A percentile compares a stretch with the other conserved stretches of the same genome.
phyloP scores from a whole-genome alignment of 2,888 invertebrate genomes.

The Sinopyrophorus schimmeli region DNA sequence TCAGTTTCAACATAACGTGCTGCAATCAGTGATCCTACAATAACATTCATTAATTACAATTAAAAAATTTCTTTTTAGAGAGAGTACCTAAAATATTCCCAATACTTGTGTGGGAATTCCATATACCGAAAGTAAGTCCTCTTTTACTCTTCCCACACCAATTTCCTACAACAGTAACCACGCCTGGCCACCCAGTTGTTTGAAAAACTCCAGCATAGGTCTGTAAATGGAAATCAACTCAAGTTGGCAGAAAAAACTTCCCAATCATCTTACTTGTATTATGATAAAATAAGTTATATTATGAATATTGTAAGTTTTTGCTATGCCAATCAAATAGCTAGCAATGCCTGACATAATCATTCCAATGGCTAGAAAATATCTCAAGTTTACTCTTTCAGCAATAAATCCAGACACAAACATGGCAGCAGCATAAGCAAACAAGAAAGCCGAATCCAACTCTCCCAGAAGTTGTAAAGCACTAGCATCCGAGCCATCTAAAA shows the following conservation, averaged over 20 bases:
- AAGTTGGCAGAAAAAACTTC: neutral
- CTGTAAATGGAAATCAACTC: slow-evolving; percentile 53
- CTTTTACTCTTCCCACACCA: slow-evolving; percentile 94
- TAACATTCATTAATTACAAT: slow-evolving; percentile 12
- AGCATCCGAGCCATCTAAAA: slow-evolving; percentile 65
- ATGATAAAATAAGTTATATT: slow-evolving; percentile 78
- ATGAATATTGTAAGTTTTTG: slow-evolving; percentile 79
- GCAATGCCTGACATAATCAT: slow-evolving; percentile 88
- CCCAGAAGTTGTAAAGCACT: slow-evolving; percentile 82
- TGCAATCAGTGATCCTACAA: slow-evolving; percentile 77
- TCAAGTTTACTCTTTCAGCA: slow-evolving; percentile 87
- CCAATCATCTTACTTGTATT: slow-evolving; percentile 68
- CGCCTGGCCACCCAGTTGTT: slow-evolving; percentile 96
- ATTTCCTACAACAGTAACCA: slow-evolving; percentile 90
- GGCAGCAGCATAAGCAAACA: slow-evolving; percentile 88
- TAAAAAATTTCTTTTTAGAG: neutral
- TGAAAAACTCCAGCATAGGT: slow-evolving; percentile 83
- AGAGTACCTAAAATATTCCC: slow-evolving; percentile 85
- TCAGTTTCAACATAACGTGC: slow-evolving; percentile 81
- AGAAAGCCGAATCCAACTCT: slow-evolving; percentile 85
- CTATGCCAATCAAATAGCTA: slow-evolving; percentile 88
- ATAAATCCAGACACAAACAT: slow-evolving; percentile 92
- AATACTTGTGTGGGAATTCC: slow-evolving; percentile 96
- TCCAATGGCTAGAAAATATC: slow-evolving; percentile 88
- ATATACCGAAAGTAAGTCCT: slow-evolving; percentile 91